Evolutionary conservation across 2,113 vertebrate genomes (phyloP).

Genomic region (Condylura cristata): DNA sequence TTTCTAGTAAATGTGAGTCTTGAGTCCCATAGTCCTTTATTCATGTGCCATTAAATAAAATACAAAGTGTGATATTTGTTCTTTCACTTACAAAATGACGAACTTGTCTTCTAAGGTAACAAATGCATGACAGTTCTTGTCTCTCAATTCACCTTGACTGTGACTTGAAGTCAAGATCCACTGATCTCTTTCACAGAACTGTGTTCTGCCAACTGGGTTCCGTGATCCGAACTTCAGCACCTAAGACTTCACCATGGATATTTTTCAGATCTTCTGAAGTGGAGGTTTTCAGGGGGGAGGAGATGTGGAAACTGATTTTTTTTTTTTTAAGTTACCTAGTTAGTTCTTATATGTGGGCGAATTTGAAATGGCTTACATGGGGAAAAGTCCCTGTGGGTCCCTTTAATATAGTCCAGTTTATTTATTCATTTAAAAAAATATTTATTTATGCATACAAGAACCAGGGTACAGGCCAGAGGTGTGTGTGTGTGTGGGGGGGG

Average conservation of each 20-base stretch:
- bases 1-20: not conserved
- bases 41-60: not conserved
- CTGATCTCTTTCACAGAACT: not conserved
- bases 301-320: not conserved
- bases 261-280: not conserved
- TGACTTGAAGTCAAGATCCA: not conserved
- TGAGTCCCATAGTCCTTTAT: not conserved
- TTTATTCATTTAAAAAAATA: too few species aligned
- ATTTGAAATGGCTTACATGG: not conserved
- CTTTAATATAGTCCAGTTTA: not conserved
- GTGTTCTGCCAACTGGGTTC: too few species aligned
- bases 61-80: not conserved
- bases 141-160: not conserved
- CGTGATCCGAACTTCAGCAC: too few species aligned
- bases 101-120: not conserved
- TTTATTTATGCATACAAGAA: too few species aligned
- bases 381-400: not conserved
- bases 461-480: too few species aligned
- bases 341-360: not conserved
- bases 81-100: not conserved
- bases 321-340: not conserved
- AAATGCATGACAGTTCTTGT: not conserved
- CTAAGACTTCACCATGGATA: not conserved
- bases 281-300: not conserved
- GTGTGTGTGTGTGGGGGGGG: too few species aligned